A percentile compares a stretch with the other conserved stretches of the same genome.
Evolutionary conservation across 2,888 invertebrate species (phyloP).

Genomic region (Balanococcus diminutus): DNA sequence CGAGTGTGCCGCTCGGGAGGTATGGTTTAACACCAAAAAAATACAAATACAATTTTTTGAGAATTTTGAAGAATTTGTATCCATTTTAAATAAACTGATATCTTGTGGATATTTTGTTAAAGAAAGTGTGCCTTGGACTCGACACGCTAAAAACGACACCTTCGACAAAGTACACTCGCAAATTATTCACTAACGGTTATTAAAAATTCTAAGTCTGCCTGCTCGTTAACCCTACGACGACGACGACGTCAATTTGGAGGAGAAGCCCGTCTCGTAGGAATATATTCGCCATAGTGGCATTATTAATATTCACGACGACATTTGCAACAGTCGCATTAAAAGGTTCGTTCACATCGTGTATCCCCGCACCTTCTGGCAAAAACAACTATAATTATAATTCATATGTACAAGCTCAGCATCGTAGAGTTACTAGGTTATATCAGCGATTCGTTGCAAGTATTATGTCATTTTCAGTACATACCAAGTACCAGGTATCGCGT

Average conservation of each 20-base stretch:
- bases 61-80: too few relatives aligned
- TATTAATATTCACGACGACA: slow-evolving; percentile 37
- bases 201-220: slow-evolving; percentile 8
- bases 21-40: too few relatives aligned
- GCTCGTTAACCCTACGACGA: not conserved
- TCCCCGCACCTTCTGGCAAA: not conserved
- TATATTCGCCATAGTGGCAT: not conserved
- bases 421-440: not conserved
- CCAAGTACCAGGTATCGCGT: not conserved
- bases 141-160: not conserved
- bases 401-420: not conserved
- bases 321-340: slow-evolving; percentile 21
- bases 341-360: slow-evolving; percentile 31
- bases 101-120: too few relatives aligned
- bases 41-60: too few relatives aligned
- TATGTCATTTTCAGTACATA: not conserved
- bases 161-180: not conserved
- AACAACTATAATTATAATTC: slow-evolving; percentile 18
- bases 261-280: not conserved
- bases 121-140: too few relatives aligned
- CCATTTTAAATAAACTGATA: too few relatives aligned
- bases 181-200: not conserved
- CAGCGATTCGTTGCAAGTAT: not conserved
- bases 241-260: not conserved
- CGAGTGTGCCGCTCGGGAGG: too few relatives aligned